Evolutionary conservation across 2,888 invertebrate genomes (phyloP), one percentile per base, ranked within the genome.

Genomic region (Drosophila monieri): DNA sequence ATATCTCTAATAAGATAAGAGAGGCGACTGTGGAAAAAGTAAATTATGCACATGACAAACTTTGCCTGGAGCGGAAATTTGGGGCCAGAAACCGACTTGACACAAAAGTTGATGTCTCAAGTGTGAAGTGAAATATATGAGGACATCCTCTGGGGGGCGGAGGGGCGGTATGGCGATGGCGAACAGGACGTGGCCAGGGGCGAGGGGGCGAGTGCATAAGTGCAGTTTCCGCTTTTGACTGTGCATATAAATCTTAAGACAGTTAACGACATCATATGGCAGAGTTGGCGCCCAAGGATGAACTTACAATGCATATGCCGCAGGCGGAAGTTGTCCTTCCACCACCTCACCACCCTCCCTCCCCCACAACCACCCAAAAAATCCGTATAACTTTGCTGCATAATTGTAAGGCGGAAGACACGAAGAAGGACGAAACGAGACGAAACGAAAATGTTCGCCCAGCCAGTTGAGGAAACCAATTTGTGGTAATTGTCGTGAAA

Each of bases 401-500:
- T 81, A 81, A 81, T 81, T 81, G 79, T 68, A 55, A 55, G 54
- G 55, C 51, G 52, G 68, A 61, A 56, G 64, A 61, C 56, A 69
- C 60, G 74, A 55, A 51, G 58, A 15, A 44, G 37, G 51, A 58
- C 54, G 47, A 41, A 48, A 64, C 32, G 48, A 30, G 30, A 56
- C 27, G 48, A 44, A 43, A 43, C 48, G 52, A 59, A 46, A 55
- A 61, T 68, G 68, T 74, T 58, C 68, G 62, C 62, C 66, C 66
- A 71, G 71, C 77, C 75, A 78, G 81, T 85, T 85, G 85, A 81
- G 85, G 85, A 85, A 81, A 81, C 81, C 85, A 86, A 86, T 86
- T 86, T 86, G 85, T 80, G 85, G 85, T 86, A 86, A 86, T 86
- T 86, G 87, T 87, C 85, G 85, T 77, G 85, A 85, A 85, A 86